phyloP scores from a whole-genome alignment of 2,888 invertebrate genomes.

The Eupelmus urozonus region DNA sequence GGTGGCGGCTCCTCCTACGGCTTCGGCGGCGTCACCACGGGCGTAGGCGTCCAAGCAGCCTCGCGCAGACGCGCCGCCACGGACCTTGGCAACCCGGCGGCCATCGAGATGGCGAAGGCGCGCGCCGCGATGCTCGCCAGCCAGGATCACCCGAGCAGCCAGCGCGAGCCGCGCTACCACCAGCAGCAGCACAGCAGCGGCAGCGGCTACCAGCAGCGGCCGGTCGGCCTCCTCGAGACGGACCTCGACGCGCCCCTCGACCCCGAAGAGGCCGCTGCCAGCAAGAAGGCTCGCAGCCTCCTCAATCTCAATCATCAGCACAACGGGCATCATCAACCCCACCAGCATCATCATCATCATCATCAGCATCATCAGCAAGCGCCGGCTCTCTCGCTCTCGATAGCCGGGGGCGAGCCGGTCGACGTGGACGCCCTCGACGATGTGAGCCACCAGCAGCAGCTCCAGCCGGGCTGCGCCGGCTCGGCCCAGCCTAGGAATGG shows the following conservation, averaged over 20 bases:
- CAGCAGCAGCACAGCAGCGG: slow-evolving; percentile 47
- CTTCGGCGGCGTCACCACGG: slow-evolving; percentile 74
- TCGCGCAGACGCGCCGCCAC: slow-evolving; percentile 77
- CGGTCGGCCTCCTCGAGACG: slow-evolving; percentile 92
- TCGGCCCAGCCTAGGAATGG: slow-evolving; percentile 16
- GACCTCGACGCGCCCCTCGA: slow-evolving; percentile 85
- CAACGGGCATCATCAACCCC: slow-evolving; percentile 52
- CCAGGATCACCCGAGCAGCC: slow-evolving; percentile 75
- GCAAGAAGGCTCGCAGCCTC: slow-evolving; percentile 83
- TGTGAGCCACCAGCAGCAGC: slow-evolving; percentile 47
- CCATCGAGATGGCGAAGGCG: slow-evolving; percentile 77
- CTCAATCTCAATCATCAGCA: slow-evolving; percentile 79
- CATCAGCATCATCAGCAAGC: slow-evolving; percentile 63
- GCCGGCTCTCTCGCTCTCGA: slow-evolving; percentile 61
- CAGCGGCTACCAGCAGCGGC: slow-evolving; percentile 76
- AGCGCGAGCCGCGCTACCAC: slow-evolving; percentile 53
- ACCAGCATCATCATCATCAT: slow-evolving; percentile 50
- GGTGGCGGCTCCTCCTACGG: slow-evolving; percentile 66
- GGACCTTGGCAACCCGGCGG: slow-evolving; percentile 76
- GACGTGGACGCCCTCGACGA: slow-evolving; percentile 67
- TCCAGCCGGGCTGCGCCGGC: slow-evolving; percentile 29
- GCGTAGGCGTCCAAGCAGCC: slow-evolving; percentile 69
- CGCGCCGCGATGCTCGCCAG: slow-evolving; percentile 77
- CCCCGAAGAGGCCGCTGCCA: slow-evolving; percentile 65
- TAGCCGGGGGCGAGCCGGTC: slow-evolving; percentile 22